Evolutionary conservation across 2,797 vertebrate genomes (phyloP), one percentile per base, ranked within the genome.

Genomic region (Thamnophis elegans): DNA sequence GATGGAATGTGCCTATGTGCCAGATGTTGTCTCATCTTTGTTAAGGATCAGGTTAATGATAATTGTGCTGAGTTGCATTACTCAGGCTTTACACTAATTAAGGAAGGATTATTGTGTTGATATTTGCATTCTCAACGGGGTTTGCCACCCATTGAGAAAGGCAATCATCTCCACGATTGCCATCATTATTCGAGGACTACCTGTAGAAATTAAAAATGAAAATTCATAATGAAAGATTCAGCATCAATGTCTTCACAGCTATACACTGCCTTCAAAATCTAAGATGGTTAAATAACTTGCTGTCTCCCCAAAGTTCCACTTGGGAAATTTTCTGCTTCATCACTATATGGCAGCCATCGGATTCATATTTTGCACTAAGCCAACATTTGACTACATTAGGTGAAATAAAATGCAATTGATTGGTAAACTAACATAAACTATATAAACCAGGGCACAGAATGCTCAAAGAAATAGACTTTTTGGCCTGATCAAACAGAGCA

Each of bases 121-220:
- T 2, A 3, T 13, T 14, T 55, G 54, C 54, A 55, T 14, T 55
- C 54, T 55, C 54, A 55, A 12, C 2, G 0, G 55, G 54, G 12
- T 55, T 55, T 55, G 54, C 54, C 54, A 55, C 13, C 54, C 11
- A 55, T 3, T 55, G 13, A 55, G 13, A 55, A 55, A 55, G 12
- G n/a, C 54, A 55, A 55, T 3, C 0, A 55, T 14, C 54, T 12
- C 54, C 12, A 55, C 54, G n/a, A 18, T 42, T 78, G 32, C 32
- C 32, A 10, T 78, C 68, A 22, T 78, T 36, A 42, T 18, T 78
- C 8, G 1, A 78, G 32, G 16, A 22, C 32, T 42, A 78, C 68
- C 73, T 47, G 36, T 82, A 85, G 58, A 73, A n/a, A 89, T 54
- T 90, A 73, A 85, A 95, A 58, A 20, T 53, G 7, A 0, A 92